Evolutionary conservation across 92 coral and sea anemone species (phyloP), one percentile per base, ranked within the genome.

Genomic region (Phenganax subtilis): DNA sequence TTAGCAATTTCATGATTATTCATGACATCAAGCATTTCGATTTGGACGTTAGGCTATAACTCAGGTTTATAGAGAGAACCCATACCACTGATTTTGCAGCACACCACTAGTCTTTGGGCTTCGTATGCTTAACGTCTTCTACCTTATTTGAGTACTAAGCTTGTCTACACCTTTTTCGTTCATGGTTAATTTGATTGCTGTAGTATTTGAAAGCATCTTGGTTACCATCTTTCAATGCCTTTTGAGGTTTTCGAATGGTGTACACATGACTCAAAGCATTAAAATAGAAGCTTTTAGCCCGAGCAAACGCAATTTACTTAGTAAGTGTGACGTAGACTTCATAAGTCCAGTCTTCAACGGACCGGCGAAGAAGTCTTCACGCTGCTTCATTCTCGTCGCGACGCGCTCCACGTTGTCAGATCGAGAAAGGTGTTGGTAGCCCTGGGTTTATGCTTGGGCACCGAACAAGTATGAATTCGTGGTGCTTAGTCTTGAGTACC

Each of bases 21-120:
- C 68, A 62, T n/a, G 0, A 1, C 14, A 1, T 62, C 30, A n/a
- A n/a, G 14, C 7, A n/a, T 37, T 1, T 62, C 31, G 3, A 62
- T 10, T 15, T 62, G 68, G 7, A 62, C 7, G 6, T 4, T 6
- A n/a, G 68, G 27, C 0, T 4, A 62, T n/a, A 62, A 4, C 6
- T 62, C 29, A 62, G 68, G 65, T 27, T 59, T 15, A 5, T 4
- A 15, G 17, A 10, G 6, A 5, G 65, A 27, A 27, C 17, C 17
- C 12, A 59, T 59, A 4, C 65, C 65, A 59, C 12, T 59, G 12
- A 15, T 9, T 59, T 59, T 54, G 57, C 81, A 6, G 81, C 81
- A 27, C 53, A 56, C 69, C 81, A 76, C 69, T 68, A 76, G 54
- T 76, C 52, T 28, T 76, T 76, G 10, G 81, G 81, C 55, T 58